Conservation (phyloP, 1,140 invertebrate genomes). For the Ostrea edulis region DNA sequence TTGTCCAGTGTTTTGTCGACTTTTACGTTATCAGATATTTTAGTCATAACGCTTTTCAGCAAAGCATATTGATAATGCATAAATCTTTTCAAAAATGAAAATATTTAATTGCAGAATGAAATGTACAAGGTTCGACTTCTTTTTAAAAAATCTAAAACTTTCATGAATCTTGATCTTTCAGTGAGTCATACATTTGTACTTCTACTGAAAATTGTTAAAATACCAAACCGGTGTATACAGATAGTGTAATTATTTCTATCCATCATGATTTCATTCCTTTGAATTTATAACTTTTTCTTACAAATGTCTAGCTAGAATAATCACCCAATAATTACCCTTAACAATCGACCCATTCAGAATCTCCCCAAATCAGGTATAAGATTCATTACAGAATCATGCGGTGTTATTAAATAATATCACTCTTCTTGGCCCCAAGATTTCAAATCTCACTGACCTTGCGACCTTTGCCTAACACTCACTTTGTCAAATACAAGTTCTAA, state of each 20-base stretch:
- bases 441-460: conserved; percentile 9
- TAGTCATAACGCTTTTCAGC: background rate
- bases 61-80: background rate
- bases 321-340: conserved; percentile 6
- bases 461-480: conserved; percentile 10
- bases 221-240: conserved; percentile 15
- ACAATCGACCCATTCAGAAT: conserved; percentile 27
- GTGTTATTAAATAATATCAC: conserved; percentile 32
- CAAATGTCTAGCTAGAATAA: conserved; percentile 24
- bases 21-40: background rate
- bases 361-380: conserved; percentile 20
- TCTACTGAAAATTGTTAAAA: conserved; percentile 34
- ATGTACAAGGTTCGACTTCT: background rate
- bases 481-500: conserved; percentile 21
- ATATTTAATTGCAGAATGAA: background rate
- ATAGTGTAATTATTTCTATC: conserved; percentile 30
- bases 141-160: conserved; percentile 7
- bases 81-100: background rate
- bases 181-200: conserved; percentile 8
- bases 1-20: background rate
- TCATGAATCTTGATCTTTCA: conserved; percentile 7
- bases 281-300: conserved; percentile 37
- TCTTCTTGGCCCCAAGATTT: conserved; percentile 29
- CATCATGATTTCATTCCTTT: conserved; percentile 28
- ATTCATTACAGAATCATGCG: conserved; percentile 36